Conservation (phyloP, 2,113 vertebrate species). For the Paratilapia polleni region DNA sequence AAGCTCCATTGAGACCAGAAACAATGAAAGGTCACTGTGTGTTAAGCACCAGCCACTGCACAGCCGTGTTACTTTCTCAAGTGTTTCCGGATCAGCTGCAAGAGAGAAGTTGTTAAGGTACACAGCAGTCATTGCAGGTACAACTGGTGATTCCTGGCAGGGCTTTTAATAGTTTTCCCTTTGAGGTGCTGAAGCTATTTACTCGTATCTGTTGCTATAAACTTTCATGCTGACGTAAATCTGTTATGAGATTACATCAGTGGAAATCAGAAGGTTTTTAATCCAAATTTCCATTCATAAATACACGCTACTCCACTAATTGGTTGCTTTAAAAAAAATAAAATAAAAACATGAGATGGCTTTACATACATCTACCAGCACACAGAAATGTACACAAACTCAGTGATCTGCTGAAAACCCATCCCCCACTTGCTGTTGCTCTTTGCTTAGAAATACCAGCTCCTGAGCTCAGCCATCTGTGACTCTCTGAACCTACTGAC, state of each 20-base stretch:
- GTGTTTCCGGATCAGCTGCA: conserved; percentile 36
- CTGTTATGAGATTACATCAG: neutral
- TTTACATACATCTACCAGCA: conserved; percentile 11
- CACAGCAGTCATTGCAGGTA: neutral
- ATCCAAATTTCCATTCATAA: conserved; percentile 10
- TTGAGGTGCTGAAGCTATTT: neutral
- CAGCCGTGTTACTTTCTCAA: conserved; percentile 8
- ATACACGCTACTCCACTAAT: neutral
- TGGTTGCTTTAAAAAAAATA: neutral
- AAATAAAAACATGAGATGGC: neutral
- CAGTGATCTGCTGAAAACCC: conserved; percentile 57
- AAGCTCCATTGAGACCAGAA: conserved; percentile 9
- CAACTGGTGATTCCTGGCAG: neutral
- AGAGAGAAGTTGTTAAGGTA: neutral
- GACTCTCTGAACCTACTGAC: conserved; percentile 67
- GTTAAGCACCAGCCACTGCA: conserved; percentile 34
- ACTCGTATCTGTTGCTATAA: neutral
- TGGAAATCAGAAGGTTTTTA: neutral
- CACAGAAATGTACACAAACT: conserved; percentile 53
- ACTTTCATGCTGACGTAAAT: neutral
- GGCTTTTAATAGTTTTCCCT: conserved; percentile 6
- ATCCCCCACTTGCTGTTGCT: conserved; percentile 35
- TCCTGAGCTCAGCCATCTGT: conserved; percentile 63
- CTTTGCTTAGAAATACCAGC: conserved; percentile 53
- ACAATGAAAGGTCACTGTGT: conserved; percentile 44